Evolutionary conservation across 2,888 invertebrate genomes (phyloP), one percentile per base, ranked within the genome.

Genomic region (Mylabris sibirica): DNA sequence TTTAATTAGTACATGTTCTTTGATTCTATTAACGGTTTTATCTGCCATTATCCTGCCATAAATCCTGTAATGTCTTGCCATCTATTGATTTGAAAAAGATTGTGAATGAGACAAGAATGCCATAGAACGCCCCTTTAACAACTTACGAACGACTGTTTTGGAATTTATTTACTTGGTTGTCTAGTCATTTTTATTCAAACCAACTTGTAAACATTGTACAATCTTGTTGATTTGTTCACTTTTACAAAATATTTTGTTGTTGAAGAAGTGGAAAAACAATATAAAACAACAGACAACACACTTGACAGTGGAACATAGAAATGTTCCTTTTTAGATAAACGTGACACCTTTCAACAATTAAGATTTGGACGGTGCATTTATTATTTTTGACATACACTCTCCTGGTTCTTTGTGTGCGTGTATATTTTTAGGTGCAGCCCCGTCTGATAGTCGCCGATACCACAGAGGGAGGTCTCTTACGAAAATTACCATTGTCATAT

Each of bases 81-180:
- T 57, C 24, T 2, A n/a, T 26, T 5, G 1, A 57, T 24, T 57
- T 57, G n/a, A 12, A 26, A 57, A 57, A 22, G 14, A n/a, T 57
- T 12, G 24, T 26, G 57, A 57, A 57, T 57, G 57, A 14, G 24
- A 57, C 26, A 14, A n/a, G 57, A 57, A 57, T 57, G 24, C 24
- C 26, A 57, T 57, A 26, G 57, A 12, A 24, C 57, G 57, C 57
- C 57, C 57, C 57, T 57, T 57, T 57, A 57, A 57, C 57, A 57
- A 57, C 57, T 44, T 57, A 57, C 57, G 26, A 26, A 57, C 26
- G n/a, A 57, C 57, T 11, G 57, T 57, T 57, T 57, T 26, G 1
- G 62, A 63, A 63, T 35, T 63, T 67, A 67, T 63, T 67, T 63
- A 63, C 44, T 63, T 49, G 63, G 44, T 63, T 63, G 67, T 67